Base-by-base conservation (phyloP, 2,113 vertebrate species). In the Baryphthengus martii region DNA sequence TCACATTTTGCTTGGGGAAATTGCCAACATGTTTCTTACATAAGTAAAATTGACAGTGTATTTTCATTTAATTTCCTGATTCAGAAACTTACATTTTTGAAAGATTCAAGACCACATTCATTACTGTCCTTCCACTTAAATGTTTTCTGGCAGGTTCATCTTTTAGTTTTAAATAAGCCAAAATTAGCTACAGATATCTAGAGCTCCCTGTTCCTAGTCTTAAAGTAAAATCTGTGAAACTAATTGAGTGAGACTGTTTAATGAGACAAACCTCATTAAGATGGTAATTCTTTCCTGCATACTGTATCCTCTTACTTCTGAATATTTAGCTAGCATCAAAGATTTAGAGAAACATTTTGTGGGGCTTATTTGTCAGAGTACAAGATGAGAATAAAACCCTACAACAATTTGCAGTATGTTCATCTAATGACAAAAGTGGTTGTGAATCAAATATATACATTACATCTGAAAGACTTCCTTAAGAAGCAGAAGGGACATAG, bases 211-310 rank as follows among this genome's bases (percentile, higher is more conserved):
- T 92, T 97, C 71, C 52, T 97, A 85, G 85, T 94, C 79, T 90
- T 96, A 90, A 97, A 97, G 89, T 79, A 94, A 97, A 97, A 97
- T 96, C 79, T 88, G 87, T 78, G 76, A 97, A 95, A 67, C 92
- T 96, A 97, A 94, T 95, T 93, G 83, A 89, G 88, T 95, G 89
- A 93, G 68, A 90, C 89, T 92, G 70, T 86, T 96, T 88, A 97
- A 97, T 95, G 89, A 97, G 84, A 97, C 84, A 67, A 96, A 96
- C 83, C 89, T 96, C 96, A 97, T 97, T 97, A 96, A 93, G 74
- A 95, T 90, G 84, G 65, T 96, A 97, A 93, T 95, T 97, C 89
- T 88, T 81, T 61, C 40, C 56, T 65, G 45, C 39, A 72, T 88
- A 91, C 78, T 74, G 23, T 72, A 73, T 92, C 12, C 68, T 31